phyloP scores from a whole-genome alignment of 1,140 invertebrate genomes.

The Tyrophagus putrescentiae region DNA sequence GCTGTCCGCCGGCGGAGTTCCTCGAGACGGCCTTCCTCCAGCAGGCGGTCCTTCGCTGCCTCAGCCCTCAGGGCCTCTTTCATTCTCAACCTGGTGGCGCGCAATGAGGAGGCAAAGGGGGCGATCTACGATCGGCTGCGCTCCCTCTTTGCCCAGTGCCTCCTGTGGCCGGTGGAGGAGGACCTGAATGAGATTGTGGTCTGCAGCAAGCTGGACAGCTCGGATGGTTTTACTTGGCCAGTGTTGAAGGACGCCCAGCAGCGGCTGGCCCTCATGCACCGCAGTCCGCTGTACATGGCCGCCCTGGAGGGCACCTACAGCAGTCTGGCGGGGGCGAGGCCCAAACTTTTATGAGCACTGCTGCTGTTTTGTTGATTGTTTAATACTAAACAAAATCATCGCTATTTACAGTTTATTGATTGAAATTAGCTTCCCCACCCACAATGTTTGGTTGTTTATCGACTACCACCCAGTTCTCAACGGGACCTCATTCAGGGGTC shows the following conservation, averaged over 20 bases:
- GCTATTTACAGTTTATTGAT: too few relatives aligned
- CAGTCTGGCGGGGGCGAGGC: background rate
- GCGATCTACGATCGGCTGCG: slow-evolving; percentile 3
- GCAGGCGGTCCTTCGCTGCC: slow-evolving; percentile 42
- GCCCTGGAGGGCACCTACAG: background rate
- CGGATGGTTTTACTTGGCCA: background rate
- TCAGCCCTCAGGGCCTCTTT: slow-evolving; percentile 42
- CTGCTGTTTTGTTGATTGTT: background rate
- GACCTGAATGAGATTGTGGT: slow-evolving; percentile 15
- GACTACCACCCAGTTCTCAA: background rate
- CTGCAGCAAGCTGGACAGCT: background rate
- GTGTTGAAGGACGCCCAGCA: background rate
- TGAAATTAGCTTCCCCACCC: too few relatives aligned
- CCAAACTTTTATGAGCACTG: background rate
- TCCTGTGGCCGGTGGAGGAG: background rate
- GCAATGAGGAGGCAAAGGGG: slow-evolving; percentile 16
- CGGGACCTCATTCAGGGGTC: background rate
- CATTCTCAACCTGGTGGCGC: slow-evolving; percentile 21
- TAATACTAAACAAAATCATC: background rate
- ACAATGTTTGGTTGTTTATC: too few relatives aligned
- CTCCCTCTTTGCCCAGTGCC: background rate
- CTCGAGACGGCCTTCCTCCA: slow-evolving; percentile 47
- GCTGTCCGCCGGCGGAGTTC: slow-evolving; percentile 71
- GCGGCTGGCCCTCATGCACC: background rate
- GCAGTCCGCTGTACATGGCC: background rate